phyloP scores from a whole-genome alignment of 2,113 vertebrate genomes.

The Camelus bactrianus region DNA sequence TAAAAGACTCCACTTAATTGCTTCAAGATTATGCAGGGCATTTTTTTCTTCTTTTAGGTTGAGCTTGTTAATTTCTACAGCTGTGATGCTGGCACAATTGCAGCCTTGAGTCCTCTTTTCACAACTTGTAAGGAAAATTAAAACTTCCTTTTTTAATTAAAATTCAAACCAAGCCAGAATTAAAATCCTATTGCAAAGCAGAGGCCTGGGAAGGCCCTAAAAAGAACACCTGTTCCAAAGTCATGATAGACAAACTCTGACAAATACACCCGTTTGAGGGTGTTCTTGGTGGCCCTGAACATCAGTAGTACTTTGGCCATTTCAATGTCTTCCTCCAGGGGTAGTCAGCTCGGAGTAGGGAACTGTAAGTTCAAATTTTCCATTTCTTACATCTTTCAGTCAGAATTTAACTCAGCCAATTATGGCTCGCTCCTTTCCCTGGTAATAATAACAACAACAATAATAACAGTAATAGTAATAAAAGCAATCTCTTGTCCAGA shows the following conservation, averaged over 20 bases:
- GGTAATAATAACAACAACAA: background rate
- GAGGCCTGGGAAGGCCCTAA: conserved; percentile 48
- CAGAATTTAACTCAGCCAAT: background rate
- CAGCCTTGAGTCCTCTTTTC: conserved; percentile 81
- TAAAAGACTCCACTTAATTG: conserved; percentile 79
- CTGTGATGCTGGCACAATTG: conserved; percentile 77
- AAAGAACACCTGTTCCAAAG: conserved; percentile 67
- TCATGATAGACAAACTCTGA: background rate
- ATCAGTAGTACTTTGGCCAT: rapidly evolving
- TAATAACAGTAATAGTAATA: background rate
- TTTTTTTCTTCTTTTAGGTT: conserved; percentile 70
- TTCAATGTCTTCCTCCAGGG: background rate
- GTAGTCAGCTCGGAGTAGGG: background rate
- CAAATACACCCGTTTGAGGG: background rate
- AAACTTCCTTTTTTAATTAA: conserved; percentile 84
- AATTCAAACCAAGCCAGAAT: conserved; percentile 77
- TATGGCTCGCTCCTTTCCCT: background rate
- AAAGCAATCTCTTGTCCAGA: background rate
- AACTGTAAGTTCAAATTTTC: background rate
- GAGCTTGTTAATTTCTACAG: conserved; percentile 84
- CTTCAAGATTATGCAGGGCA: conserved; percentile 69
- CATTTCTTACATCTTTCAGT: background rate
- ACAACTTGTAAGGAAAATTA: conserved; percentile 84
- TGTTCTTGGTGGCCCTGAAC: background rate
- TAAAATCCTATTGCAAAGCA: conserved; percentile 58